Evolutionary conservation across 2,797 vertebrate genomes (phyloP).

Genomic region (Clarias platycephalus): DNA sequence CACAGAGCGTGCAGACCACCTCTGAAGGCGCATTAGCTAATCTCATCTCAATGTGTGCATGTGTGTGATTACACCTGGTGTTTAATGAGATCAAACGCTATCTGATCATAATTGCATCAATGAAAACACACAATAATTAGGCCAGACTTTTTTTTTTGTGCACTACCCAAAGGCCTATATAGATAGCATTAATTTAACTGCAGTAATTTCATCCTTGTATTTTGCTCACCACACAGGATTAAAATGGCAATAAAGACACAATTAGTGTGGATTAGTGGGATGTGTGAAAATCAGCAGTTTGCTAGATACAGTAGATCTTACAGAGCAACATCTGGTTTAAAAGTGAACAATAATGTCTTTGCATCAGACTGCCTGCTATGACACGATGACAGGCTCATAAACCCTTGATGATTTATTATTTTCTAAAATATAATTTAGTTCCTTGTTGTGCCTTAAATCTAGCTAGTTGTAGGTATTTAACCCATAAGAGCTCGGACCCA

Average conservation of each 20-base stretch:
- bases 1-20: neutral
- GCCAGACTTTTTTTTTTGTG: neutral
- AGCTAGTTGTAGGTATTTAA: no score
- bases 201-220: slow-evolving; percentile 8
- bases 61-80: slow-evolving; percentile 6
- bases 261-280: slow-evolving; percentile 2
- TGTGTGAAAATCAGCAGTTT: neutral
- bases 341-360: neutral
- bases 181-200: neutral
- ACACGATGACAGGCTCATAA: neutral
- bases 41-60: slow-evolving; percentile 10
- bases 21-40: slow-evolving; percentile 20
- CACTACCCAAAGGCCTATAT: neutral
- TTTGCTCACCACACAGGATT: neutral
- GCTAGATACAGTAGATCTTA: no score
- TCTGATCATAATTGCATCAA: slow-evolving; percentile 16
- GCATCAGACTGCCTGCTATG: no score
- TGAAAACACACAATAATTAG: slow-evolving; percentile 20
- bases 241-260: slow-evolving; percentile 1
- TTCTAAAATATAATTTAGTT: neutral
- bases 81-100: slow-evolving; percentile 28
- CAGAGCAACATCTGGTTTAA: neutral
- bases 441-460: neutral
- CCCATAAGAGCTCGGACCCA: no score
- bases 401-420: neutral